Evolutionary conservation across 2,888 invertebrate genomes (phyloP).

Genomic region (Spilarctia lutea): DNA sequence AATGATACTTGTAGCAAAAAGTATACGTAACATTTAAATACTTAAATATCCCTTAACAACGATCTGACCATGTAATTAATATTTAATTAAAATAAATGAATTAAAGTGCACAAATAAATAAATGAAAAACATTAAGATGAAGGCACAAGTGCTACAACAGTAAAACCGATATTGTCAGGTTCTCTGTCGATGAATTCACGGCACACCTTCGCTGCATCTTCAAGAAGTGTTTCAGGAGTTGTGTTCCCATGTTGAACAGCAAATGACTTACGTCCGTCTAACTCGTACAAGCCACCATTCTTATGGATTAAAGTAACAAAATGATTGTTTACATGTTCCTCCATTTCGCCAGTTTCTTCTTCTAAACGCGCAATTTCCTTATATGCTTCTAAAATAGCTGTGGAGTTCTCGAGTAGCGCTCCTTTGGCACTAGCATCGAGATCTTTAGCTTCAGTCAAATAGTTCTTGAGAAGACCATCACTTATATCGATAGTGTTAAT

Average conservation of each 20-base stretch:
- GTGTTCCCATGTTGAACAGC: slow-evolving; percentile 94
- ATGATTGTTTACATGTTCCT: slow-evolving; percentile 92
- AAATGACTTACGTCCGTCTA: slow-evolving; percentile 88
- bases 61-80: slow-evolving; percentile 41
- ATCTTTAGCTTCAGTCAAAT: slow-evolving; percentile 89
- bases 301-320: slow-evolving; percentile 95
- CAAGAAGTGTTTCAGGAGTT: slow-evolving; percentile 89
- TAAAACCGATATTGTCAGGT: slow-evolving; percentile 95
- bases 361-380: slow-evolving; percentile 93
- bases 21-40: slow-evolving; percentile 41
- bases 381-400: slow-evolving; percentile 91
- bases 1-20: slow-evolving; percentile 53
- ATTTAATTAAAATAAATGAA: slow-evolving; percentile 43
- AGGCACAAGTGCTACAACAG: slow-evolving; percentile 92
- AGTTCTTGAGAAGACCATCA: slow-evolving; percentile 91
- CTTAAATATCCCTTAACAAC: slow-evolving; percentile 47
- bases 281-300: slow-evolving; percentile 92
- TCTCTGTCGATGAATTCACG: slow-evolving; percentile 94
- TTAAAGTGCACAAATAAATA: slow-evolving; percentile 36
- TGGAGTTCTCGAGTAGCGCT: slow-evolving; percentile 89
- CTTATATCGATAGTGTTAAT: slow-evolving; percentile 88
- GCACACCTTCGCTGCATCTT: slow-evolving; percentile 94
- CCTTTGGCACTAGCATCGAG: slow-evolving; percentile 92
- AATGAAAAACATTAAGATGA: slow-evolving; percentile 59
- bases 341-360: slow-evolving; percentile 89